phyloP scores from a whole-genome alignment of 2,888 invertebrate species.

The Epicampocera succincta region DNA sequence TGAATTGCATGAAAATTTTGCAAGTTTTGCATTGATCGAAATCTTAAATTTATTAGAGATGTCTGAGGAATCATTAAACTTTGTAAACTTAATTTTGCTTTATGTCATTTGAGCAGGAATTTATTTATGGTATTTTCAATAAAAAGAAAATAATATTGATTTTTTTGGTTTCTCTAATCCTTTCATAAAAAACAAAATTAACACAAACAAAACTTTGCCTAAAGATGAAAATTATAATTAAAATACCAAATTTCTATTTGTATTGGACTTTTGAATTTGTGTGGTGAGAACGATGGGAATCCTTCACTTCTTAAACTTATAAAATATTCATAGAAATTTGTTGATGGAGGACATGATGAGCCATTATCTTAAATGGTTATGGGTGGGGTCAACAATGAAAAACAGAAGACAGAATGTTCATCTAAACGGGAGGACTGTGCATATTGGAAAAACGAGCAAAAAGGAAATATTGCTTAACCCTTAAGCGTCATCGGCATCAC shows the following conservation, averaged over 20 bases:
- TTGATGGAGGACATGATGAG: slow-evolving; percentile 72
- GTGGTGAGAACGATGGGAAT: slow-evolving; percentile 18
- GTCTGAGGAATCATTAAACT: too few species aligned
- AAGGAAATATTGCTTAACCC: slow-evolving; percentile 28
- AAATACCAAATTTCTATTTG: slow-evolving; percentile 48
- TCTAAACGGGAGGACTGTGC: slow-evolving; percentile 25
- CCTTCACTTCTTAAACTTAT: slow-evolving; percentile 64
- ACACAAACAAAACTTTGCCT: slow-evolving; percentile 7
- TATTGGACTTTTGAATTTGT: not conserved
- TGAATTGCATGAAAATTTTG: too few species aligned
- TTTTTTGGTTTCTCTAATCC: too few species aligned
- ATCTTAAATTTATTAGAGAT: too few species aligned
- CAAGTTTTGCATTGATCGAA: too few species aligned
- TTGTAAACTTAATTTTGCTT: too few species aligned
- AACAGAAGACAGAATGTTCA: slow-evolving; percentile 3
- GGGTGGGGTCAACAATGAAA: slow-evolving; percentile 50
- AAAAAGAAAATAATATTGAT: too few species aligned
- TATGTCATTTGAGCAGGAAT: too few species aligned
- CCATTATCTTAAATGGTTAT: slow-evolving; percentile 67
- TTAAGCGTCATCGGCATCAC: slow-evolving; percentile 51
- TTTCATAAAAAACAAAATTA: not conserved
- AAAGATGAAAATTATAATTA: slow-evolving; percentile 23
- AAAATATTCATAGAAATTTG: slow-evolving; percentile 72
- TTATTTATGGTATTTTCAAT: too few species aligned
- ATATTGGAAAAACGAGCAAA: not conserved